Evolutionary conservation across 2,113 vertebrate species (phyloP).

Genomic region (Lates calcarifer): DNA sequence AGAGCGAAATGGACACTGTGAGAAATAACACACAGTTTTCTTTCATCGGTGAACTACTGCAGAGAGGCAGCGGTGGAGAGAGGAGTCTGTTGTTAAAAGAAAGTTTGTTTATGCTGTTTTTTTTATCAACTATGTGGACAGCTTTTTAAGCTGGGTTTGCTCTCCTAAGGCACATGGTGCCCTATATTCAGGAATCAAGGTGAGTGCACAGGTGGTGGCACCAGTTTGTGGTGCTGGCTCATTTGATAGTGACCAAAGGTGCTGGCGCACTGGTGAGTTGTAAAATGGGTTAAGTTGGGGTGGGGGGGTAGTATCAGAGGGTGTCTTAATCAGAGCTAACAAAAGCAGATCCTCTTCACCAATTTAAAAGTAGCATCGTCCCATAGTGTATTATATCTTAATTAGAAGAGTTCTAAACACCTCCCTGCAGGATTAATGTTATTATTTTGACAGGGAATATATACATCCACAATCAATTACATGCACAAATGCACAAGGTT

Average conservation of each 20-base stretch:
- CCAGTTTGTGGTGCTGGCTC: background rate
- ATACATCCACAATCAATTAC: too few relatives aligned
- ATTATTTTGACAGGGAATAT: too few relatives aligned
- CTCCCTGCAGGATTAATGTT: too few relatives aligned
- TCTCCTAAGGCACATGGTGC: background rate
- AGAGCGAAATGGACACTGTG: slow-evolving; percentile 5
- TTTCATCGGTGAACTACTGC: background rate
- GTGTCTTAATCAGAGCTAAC: background rate
- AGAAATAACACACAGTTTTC: background rate
- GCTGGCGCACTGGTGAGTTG: slow-evolving; percentile 6
- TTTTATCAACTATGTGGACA: background rate
- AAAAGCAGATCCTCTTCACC: background rate
- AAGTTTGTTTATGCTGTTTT: background rate
- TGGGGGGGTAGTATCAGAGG: too few relatives aligned
- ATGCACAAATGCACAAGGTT: too few relatives aligned
- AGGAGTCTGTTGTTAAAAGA: background rate
- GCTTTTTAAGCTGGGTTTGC: slow-evolving; percentile 1
- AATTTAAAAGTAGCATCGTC: background rate
- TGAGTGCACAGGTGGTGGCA: slow-evolving; percentile 46
- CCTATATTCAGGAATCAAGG: slow-evolving; percentile 34
- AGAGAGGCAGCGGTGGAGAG: background rate
- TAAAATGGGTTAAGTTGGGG: slow-evolving; percentile 23
- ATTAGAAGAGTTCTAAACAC: background rate
- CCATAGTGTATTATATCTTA: too few relatives aligned
- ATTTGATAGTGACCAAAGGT: background rate